Evolutionary conservation across 2,888 invertebrate genomes (phyloP).

Genomic region (Clanis bilineata): DNA sequence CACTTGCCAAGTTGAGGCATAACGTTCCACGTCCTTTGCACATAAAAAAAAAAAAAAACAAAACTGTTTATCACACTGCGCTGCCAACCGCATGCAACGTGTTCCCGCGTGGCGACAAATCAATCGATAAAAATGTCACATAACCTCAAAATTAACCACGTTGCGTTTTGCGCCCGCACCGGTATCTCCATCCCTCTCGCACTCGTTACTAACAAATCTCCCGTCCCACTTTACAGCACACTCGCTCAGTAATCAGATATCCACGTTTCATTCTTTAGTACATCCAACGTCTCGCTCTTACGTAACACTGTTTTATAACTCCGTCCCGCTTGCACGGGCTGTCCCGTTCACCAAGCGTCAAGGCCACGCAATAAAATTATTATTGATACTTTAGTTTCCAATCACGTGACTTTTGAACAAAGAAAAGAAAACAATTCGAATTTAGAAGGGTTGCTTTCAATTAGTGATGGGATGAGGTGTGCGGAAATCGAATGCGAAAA

Average conservation of each 20-base stretch:
- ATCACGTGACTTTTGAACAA: conserved; percentile 6
- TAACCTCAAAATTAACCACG: conserved; percentile 62
- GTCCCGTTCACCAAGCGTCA: conserved; percentile 17
- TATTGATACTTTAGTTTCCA: conserved; percentile 4
- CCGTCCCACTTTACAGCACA: neutral
- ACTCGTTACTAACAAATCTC: neutral
- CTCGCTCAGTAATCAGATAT: conserved; percentile 39
- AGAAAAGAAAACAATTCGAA: neutral
- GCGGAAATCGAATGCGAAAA: neutral
- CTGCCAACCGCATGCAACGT: neutral
- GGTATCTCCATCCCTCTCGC: neutral
- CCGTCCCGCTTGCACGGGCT: neutral
- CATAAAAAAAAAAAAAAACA: neutral
- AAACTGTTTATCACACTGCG: neutral
- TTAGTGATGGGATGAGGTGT: too few species aligned
- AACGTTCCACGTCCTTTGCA: neutral
- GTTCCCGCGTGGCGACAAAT: conserved; percentile 5
- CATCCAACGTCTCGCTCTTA: conserved; percentile 18
- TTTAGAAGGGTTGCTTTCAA: neutral
- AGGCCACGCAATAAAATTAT: conserved; percentile 14
- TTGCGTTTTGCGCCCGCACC: conserved; percentile 40
- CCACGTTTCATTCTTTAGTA: conserved; percentile 36
- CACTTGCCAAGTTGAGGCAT: neutral
- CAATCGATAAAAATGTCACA: conserved; percentile 28
- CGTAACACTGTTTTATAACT: neutral